Base-by-base conservation (phyloP, 2,113 vertebrate genomes). In the Abramis brama region DNA sequence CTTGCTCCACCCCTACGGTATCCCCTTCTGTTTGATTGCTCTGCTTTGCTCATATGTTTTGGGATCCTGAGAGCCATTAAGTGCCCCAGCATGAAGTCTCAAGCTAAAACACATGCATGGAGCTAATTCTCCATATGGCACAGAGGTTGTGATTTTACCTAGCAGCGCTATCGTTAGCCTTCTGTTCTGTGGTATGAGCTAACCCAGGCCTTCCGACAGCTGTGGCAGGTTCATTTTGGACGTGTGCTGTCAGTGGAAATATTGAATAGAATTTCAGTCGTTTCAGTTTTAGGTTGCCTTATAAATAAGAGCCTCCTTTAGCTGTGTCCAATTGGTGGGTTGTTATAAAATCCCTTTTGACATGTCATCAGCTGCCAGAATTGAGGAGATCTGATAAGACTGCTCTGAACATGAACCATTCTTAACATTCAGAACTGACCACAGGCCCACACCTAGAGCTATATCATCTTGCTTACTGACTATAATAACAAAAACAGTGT, bases 201-300 rank as follows among this genome's bases (percentile, higher is more conserved):
- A 23, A 25, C 50, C 12, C 64, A 74, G 79, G 23, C 45, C 79
- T 25, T 39, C 79, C 45, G 85, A 89, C 89, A 90, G 88, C 86
- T 90, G 90, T 83, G 55, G 55, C 43, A 57, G 39, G 77, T 52
- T 55, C 64, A 19, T 86, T 91, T 89, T 87, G 81, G 86, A 91
- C 60, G 47, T 85, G 86, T 90, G 79, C 78, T 3, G 87, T 92
- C 90, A 84, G 70, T 89, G 85, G 85, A 89, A 87, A 89, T 68
- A 79, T 87, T 91, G 88, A 88, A 86, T 86, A 81, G 76, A 86
- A 90, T 91, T 89, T 85, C 84, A 89, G 79, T 87, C 81, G 45
- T 47, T 79, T 83, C 82, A 47, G 25, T 71, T 85, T 88, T 80
- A 80, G 59, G 84, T 89, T 60, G 73, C 57, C 82, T 86, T 88